These are phyloP conservation scores for Tragopan temminckii DNA, from an alignment of 2,797 vertebrate species.

Conservation along the genomic window DNA sequence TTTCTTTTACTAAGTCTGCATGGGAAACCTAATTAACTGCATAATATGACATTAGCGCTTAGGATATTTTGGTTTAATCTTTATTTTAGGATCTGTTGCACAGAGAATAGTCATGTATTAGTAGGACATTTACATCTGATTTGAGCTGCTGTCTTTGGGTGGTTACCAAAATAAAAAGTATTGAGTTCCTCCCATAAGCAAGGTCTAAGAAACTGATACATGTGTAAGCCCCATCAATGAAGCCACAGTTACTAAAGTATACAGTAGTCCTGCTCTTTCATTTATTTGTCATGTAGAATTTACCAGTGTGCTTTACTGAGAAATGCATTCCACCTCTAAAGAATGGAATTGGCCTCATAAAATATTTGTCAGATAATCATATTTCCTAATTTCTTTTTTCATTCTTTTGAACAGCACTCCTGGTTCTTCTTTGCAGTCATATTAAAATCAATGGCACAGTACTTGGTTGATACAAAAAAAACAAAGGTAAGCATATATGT, in stretches of 20 bases:
- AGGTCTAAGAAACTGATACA: neutral
- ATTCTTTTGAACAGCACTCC: conserved; percentile 87
- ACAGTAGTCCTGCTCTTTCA: neutral
- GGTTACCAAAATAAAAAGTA: neutral
- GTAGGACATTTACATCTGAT: neutral
- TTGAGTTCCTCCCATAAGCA: neutral
- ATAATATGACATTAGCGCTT: neutral
- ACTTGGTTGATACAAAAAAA: conserved; percentile 90
- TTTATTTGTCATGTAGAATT: neutral
- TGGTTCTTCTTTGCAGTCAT: conserved; percentile 98
- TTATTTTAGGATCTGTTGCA: neutral
- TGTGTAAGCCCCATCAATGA: neutral
- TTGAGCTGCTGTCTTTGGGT: neutral
- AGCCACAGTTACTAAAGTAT: neutral
- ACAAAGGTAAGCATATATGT: conserved; percentile 82
- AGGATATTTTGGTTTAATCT: neutral
- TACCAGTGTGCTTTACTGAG: neutral
- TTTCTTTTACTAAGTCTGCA: neutral
- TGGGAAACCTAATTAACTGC: neutral
- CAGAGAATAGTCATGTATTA: neutral
- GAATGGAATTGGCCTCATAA: neutral
- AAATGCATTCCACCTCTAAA: neutral
- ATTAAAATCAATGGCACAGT: conserved; percentile 96
- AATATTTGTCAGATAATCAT: neutral
- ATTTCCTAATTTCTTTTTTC: neutral